phyloP scores from a whole-genome alignment of 2,113 vertebrate genomes.

The Paradoxurus hermaphroditus region DNA sequence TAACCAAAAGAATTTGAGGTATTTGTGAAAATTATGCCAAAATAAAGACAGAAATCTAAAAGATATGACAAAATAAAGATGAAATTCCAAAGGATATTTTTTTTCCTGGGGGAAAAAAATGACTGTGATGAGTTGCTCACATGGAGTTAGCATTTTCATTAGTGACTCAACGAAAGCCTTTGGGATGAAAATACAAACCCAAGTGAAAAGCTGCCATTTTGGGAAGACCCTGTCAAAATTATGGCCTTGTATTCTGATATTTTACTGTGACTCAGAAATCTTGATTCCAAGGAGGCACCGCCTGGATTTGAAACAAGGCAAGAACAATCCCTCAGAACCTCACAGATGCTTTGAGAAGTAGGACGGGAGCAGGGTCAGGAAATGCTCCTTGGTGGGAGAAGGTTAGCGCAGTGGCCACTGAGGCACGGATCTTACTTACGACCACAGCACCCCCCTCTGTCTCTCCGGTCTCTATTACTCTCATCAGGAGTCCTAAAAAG shows the following conservation, averaged over 20 bases:
- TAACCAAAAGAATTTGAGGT: not conserved
- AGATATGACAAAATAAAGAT: not conserved
- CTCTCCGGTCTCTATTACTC: not conserved
- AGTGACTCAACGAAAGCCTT: not conserved
- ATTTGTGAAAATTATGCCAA: not conserved
- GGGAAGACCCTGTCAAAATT: not conserved
- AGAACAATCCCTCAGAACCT: not conserved
- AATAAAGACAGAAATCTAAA: constrained; percentile 1
- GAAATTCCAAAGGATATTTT: not conserved
- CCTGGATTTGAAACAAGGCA: not conserved
- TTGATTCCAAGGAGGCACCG: not conserved
- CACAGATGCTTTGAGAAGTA: not conserved
- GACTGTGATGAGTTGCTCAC: not conserved
- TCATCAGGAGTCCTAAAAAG: not conserved
- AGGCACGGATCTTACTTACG: no score
- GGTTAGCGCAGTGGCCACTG: not conserved
- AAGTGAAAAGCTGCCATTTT: not conserved
- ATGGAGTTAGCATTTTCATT: not conserved
- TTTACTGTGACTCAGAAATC: not conserved
- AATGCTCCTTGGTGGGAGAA: not conserved
- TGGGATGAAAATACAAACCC: not conserved
- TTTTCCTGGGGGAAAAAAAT: accelerated
- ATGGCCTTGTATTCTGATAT: not conserved
- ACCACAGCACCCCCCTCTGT: not conserved
- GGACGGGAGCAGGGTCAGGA: not conserved